A percentile compares a stretch with the other conserved stretches of the same genome.
Conservation (phyloP, 2,113 vertebrate genomes). For the Cricetomys ansorgei region DNA sequence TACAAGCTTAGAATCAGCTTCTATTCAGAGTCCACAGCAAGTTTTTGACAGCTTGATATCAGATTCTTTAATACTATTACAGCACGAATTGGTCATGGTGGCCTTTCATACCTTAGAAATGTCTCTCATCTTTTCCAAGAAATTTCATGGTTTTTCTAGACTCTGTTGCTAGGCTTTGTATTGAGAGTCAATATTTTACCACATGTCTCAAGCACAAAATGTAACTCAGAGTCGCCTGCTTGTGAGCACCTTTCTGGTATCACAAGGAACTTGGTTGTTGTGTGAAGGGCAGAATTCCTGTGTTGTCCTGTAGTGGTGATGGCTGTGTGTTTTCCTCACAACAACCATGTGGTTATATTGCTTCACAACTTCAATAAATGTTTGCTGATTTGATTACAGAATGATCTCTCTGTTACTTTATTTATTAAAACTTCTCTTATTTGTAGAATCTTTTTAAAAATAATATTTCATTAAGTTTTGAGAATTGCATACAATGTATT, state of each 20-base stretch:
- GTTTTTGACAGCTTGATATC: constrained; percentile 35
- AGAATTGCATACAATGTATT: not conserved
- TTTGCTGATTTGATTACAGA: not conserved
- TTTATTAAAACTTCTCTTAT: not conserved
- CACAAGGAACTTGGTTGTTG: not conserved
- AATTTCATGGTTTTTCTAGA: not conserved
- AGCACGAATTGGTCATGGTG: not conserved
- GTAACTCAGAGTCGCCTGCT: not conserved
- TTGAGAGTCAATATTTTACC: not conserved
- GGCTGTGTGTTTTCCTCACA: not conserved
- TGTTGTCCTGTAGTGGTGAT: not conserved
- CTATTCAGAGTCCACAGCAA: not conserved
- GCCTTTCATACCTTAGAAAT: not conserved
- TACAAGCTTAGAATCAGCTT: constrained; percentile 12
- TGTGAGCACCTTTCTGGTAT: not conserved
- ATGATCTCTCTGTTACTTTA: not conserved
- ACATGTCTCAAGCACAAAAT: not conserved
- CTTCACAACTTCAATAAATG: not conserved
- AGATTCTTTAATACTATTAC: not conserved
- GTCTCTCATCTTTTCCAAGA: constrained; percentile 12
- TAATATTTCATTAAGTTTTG: not conserved
- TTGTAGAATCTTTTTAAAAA: not conserved
- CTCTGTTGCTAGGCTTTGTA: not conserved
- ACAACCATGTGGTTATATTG: not conserved
- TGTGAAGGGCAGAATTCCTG: not conserved